Conservation (phyloP, 1,140 invertebrate species). For the Drepana arcuata region DNA sequence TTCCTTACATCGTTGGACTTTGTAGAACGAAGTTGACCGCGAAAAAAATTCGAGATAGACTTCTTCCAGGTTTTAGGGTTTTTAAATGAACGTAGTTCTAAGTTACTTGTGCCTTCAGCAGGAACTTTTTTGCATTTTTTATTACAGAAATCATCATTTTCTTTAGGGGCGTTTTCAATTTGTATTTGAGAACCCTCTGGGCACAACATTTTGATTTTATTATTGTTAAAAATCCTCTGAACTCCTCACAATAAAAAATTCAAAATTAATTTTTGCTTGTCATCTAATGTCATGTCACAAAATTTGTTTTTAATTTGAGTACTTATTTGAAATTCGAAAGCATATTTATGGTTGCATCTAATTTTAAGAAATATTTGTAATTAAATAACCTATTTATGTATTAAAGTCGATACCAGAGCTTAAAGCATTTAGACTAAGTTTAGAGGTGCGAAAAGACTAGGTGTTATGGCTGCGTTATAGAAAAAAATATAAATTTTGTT, state of each 20-base stretch:
- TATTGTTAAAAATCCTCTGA: constrained; percentile 21
- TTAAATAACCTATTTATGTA: no score
- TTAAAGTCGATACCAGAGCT: no score
- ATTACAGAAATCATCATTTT: constrained; percentile 27
- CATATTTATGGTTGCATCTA: no score
- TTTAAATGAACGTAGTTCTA: constrained; percentile 49
- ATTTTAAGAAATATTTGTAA: no score
- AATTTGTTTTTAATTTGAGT: no score
- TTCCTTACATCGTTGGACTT: constrained; percentile 57
- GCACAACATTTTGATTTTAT: constrained; percentile 23
- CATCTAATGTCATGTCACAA: constrained; percentile 11
- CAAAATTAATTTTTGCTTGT: constrained; percentile 21
- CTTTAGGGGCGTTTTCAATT: constrained; percentile 32
- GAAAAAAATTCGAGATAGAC: constrained; percentile 55
- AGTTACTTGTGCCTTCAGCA: constrained; percentile 31
- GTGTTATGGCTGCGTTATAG: no score
- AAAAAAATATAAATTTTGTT: no score
- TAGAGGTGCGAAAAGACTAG: no score
- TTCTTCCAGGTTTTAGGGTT: constrained; percentile 58
- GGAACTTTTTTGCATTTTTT: constrained; percentile 38
- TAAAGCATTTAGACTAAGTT: no score
- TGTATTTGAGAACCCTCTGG: constrained; percentile 36
- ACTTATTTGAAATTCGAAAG: no score
- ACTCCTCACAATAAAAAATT: constrained; percentile 24
- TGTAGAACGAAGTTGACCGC: constrained; percentile 49